These are phyloP conservation scores for Agapornis canus DNA, from an alignment of 2,797 vertebrate species.

Conservation along the genomic window DNA sequence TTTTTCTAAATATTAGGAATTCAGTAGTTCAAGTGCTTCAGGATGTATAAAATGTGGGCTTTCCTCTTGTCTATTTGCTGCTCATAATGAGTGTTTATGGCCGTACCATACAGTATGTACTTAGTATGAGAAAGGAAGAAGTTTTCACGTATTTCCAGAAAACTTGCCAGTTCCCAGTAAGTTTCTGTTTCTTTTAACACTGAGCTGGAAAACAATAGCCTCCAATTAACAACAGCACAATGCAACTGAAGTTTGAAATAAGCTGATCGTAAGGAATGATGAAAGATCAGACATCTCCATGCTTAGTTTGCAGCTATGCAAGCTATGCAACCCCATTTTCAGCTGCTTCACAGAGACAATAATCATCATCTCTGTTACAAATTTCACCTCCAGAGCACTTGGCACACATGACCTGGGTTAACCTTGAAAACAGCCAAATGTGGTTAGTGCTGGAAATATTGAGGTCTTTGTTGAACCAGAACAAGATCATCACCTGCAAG, in stretches of 20 bases:
- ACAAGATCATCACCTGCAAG: not conserved
- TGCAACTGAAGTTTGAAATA: not conserved
- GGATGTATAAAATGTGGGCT: slow-evolving; percentile 63
- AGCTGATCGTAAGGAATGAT: not conserved
- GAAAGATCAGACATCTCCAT: not conserved
- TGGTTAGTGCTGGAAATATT: not conserved
- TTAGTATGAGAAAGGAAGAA: slow-evolving; percentile 24
- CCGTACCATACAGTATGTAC: not conserved
- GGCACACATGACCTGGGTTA: not conserved
- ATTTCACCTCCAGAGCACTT: not conserved
- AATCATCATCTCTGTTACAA: not conserved
- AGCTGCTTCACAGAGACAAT: not conserved
- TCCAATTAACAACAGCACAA: not conserved
- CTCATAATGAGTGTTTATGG: slow-evolving; percentile 64
- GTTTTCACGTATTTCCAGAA: slow-evolving; percentile 49
- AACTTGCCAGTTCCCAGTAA: slow-evolving; percentile 14
- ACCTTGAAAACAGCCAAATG: not conserved
- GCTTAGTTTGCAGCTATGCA: not conserved
- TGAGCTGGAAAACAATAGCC: not conserved
- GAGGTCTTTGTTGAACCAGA: not conserved
- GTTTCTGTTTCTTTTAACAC: slow-evolving; percentile 6
- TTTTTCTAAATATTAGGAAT: slow-evolving; percentile 53
- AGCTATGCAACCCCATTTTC: not conserved
- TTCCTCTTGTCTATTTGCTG: slow-evolving; percentile 60
- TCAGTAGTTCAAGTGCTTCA: slow-evolving; percentile 55